These are phyloP conservation scores for Semnopithecus entellus DNA, from an alignment of 2,113 vertebrate species.

Conservation along the genomic window DNA sequence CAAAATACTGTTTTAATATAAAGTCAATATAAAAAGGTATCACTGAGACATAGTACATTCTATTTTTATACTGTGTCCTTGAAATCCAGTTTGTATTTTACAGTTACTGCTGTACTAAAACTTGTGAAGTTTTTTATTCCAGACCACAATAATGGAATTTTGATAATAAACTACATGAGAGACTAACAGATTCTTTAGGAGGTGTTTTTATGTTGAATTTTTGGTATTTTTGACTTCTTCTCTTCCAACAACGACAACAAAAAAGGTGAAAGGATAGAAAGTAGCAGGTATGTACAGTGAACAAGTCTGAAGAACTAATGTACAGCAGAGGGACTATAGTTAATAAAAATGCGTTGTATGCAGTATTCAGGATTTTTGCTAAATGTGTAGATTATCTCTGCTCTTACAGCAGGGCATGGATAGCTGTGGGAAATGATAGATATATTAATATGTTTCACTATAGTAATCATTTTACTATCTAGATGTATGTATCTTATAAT, in stretches of 20 bases:
- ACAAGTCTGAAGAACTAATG: background rate
- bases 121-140: fast-evolving
- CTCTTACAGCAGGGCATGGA: background rate
- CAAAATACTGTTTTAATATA: background rate
- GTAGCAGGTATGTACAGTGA: background rate
- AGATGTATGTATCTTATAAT: background rate
- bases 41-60: background rate
- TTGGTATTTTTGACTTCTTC: background rate
- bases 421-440: no score
- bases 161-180: background rate
- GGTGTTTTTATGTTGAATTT: background rate
- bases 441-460: background rate
- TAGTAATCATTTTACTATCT: background rate
- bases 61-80: background rate
- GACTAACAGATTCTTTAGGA: background rate
- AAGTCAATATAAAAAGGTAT: background rate
- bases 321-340: background rate
- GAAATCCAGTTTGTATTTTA: background rate
- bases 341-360: background rate
- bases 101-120: fast-evolving
- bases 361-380: background rate
- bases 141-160: fast-evolving
- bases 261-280: background rate
- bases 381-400: background rate
- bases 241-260: background rate